These are phyloP conservation scores for Ryuthela nishihirai DNA, from an alignment of 2,888 invertebrate species.

Conservation along the genomic window DNA sequence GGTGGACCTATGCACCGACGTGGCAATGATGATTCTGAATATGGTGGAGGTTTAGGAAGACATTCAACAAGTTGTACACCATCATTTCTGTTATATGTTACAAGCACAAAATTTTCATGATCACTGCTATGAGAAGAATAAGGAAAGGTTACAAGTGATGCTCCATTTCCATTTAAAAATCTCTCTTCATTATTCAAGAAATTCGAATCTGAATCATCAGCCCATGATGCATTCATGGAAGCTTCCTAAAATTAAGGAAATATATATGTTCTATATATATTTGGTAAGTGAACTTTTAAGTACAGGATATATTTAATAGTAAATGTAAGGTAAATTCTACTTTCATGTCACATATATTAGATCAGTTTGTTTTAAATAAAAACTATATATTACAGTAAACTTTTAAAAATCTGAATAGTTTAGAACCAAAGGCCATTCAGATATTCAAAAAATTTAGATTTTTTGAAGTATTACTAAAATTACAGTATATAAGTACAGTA, in stretches of 20 bases:
- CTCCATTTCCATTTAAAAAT: neutral
- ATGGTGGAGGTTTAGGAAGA: conserved; percentile 52
- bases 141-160: neutral
- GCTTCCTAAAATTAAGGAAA: neutral
- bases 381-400: no score
- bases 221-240: neutral
- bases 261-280: neutral
- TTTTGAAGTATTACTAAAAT: no score
- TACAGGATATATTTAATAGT: no score
- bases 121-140: neutral
- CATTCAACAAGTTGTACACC: conserved; percentile 52
- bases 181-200: neutral
- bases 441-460: no score
- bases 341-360: no score
- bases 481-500: no score
- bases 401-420: no score
- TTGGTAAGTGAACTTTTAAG: no score
- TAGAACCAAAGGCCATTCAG: no score
- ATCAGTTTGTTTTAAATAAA: no score
- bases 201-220: neutral
- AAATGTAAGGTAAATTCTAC: no score
- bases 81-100: conserved; percentile 53
- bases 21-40: conserved; percentile 50
- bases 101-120: conserved; percentile 45
- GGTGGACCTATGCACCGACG: conserved; percentile 52